Evolutionary conservation across 2,797 vertebrate species (phyloP).

Genomic region (Chanos chanos): DNA sequence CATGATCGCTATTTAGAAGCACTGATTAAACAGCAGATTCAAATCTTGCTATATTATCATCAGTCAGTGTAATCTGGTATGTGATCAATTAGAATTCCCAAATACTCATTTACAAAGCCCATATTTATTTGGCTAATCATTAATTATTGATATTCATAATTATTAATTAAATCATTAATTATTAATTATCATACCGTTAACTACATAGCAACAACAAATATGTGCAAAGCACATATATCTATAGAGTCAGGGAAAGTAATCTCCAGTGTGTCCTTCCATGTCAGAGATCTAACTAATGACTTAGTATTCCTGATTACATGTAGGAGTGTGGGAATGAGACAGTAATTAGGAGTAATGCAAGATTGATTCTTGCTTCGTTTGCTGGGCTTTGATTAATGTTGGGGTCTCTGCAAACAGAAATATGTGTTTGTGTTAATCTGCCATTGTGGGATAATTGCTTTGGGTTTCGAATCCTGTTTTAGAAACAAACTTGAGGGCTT

Average conservation of each 20-base stretch:
- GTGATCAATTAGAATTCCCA: too few relatives aligned
- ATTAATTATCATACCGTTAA: too few relatives aligned
- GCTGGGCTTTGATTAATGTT: constrained; percentile 65
- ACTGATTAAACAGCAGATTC: too few relatives aligned
- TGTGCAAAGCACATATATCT: too few relatives aligned
- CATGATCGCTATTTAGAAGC: too few relatives aligned
- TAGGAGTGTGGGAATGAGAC: constrained; percentile 50
- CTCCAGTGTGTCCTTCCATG: constrained; percentile 22
- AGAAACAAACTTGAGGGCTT: constrained; percentile 56
- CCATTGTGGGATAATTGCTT: constrained; percentile 51
- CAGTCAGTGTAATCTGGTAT: too few relatives aligned
- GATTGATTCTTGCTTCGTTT: constrained; percentile 63
- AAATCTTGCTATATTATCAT: too few relatives aligned
- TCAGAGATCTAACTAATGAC: constrained; percentile 34
- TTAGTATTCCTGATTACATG: constrained; percentile 52
- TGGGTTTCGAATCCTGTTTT: constrained; percentile 46
- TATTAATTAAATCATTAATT: too few relatives aligned
- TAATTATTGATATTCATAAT: too few relatives aligned
- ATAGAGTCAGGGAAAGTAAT: too few relatives aligned
- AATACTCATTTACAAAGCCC: too few relatives aligned
- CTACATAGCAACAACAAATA: neutral
- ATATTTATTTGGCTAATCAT: too few relatives aligned
- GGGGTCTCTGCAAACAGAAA: constrained; percentile 49
- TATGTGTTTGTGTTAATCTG: constrained; percentile 57
- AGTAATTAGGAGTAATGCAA: constrained; percentile 67